phyloP scores from a whole-genome alignment of 2,888 invertebrate genomes.

The Cerastoderma edule region DNA sequence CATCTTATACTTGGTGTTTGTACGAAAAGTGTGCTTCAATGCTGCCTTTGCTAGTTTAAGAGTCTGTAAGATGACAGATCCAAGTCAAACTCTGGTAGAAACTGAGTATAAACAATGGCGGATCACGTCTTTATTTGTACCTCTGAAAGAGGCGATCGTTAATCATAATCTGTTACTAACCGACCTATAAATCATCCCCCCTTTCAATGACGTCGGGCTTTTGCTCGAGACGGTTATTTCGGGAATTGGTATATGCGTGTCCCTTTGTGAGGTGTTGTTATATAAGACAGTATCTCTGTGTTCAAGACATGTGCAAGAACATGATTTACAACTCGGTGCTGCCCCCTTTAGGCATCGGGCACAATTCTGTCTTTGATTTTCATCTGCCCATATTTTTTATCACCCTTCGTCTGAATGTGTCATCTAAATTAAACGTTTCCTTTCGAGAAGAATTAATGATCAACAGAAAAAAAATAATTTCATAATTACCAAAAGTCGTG shows the following conservation, averaged over 20 bases:
- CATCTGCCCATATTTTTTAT: conserved; percentile 26
- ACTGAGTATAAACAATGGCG: no score
- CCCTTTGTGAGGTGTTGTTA: conserved; percentile 15
- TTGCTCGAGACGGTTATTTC: conserved; percentile 6
- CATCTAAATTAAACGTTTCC: conserved; percentile 26
- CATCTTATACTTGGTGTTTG: not conserved
- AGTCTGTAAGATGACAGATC: not conserved
- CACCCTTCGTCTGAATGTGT: conserved; percentile 13
- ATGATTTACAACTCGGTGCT: conserved; percentile 15
- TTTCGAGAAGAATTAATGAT: conserved; percentile 10
- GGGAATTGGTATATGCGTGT: conserved; percentile 20
- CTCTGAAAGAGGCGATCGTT: conserved; percentile 5
- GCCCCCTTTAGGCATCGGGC: conserved; percentile 18
- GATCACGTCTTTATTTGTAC: conserved; percentile 21
- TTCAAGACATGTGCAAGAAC: conserved; percentile 17
- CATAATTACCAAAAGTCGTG: conserved; percentile 29
- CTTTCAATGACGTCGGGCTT: conserved; percentile 1
- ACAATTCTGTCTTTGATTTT: conserved; percentile 22
- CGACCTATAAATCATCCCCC: conserved; percentile 15
- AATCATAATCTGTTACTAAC: conserved; percentile 24
- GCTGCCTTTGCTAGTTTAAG: not conserved
- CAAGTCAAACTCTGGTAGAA: no score
- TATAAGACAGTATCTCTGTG: conserved; percentile 25
- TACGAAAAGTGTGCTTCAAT: not conserved
- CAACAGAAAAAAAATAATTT: conserved; percentile 31